phyloP scores from a whole-genome alignment of 2,888 invertebrate species.

The Magallana nippona region DNA sequence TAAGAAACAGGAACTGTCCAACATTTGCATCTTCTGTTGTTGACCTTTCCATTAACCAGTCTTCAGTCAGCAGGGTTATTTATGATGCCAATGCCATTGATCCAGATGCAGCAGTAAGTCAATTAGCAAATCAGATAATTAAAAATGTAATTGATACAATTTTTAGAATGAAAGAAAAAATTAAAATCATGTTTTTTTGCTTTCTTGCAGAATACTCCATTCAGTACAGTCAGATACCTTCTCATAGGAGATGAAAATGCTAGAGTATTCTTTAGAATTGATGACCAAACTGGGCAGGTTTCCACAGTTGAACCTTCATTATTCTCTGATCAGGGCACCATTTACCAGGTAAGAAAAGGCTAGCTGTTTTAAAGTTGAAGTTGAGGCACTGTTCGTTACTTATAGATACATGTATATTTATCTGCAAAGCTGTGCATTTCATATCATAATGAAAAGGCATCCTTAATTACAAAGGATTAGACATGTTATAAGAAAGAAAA shows the following conservation, averaged over 20 bases:
- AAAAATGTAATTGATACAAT: too few species aligned
- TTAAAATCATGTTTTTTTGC: background rate
- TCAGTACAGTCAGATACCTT: constrained; percentile 58
- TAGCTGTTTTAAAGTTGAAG: background rate
- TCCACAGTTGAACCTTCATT: constrained; percentile 34
- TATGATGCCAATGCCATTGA: constrained; percentile 61
- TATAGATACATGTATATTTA: too few species aligned
- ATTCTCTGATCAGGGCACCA: constrained; percentile 37
- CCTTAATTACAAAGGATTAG: too few species aligned
- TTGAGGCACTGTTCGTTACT: too few species aligned
- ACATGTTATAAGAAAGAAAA: too few species aligned
- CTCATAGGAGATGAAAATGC: constrained; percentile 67
- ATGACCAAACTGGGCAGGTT: constrained; percentile 58
- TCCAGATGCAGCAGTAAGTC: constrained; percentile 59
- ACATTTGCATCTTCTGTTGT: constrained; percentile 66
- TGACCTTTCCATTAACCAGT: constrained; percentile 59
- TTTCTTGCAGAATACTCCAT: constrained; percentile 48
- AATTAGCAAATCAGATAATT: background rate
- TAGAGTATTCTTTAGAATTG: constrained; percentile 65
- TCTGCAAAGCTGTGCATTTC: too few species aligned
- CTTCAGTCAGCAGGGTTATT: constrained; percentile 44
- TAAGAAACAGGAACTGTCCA: constrained; percentile 67
- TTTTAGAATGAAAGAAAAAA: too few species aligned
- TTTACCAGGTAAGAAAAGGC: constrained; percentile 44
- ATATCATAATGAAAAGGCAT: too few species aligned